Conservation (phyloP, 2,113 vertebrate species). For the Oryzias celebensis region DNA sequence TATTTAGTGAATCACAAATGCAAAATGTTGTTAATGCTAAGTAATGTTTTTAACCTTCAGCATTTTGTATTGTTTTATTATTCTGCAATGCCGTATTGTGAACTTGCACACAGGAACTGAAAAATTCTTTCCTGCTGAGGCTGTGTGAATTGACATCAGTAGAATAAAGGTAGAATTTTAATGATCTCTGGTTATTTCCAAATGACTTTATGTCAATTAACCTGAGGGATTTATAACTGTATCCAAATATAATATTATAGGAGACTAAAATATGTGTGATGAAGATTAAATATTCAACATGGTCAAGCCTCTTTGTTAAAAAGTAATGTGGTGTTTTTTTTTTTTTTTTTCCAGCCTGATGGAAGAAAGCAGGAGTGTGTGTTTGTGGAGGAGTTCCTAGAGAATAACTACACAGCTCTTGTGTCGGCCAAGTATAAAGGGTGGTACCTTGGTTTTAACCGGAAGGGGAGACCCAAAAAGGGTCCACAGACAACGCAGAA, state of each 20-base stretch:
- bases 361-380: constrained; percentile 81
- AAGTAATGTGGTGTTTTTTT: background rate
- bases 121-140: too few species aligned
- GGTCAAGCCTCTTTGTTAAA: background rate
- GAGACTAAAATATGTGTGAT: background rate
- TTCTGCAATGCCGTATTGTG: too few species aligned
- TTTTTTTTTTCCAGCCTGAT: constrained; percentile 68
- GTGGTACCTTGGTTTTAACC: constrained; percentile 84
- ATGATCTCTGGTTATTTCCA: too few species aligned
- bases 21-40: too few species aligned
- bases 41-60: too few species aligned
- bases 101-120: too few species aligned
- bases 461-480: constrained; percentile 79
- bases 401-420: constrained; percentile 84
- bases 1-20: too few species aligned
- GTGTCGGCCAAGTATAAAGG: constrained; percentile 83
- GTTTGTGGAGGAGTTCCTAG: constrained; percentile 83
- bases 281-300: background rate
- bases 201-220: too few species aligned
- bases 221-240: too few species aligned
- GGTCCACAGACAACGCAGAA: constrained; percentile 79
- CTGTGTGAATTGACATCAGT: too few species aligned
- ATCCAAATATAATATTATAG: background rate
- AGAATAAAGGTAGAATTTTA: too few species aligned
- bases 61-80: too few species aligned